These are phyloP conservation scores for Phycodurus eques DNA, from an alignment of 2,113 vertebrate species.

Conservation along the genomic window DNA sequence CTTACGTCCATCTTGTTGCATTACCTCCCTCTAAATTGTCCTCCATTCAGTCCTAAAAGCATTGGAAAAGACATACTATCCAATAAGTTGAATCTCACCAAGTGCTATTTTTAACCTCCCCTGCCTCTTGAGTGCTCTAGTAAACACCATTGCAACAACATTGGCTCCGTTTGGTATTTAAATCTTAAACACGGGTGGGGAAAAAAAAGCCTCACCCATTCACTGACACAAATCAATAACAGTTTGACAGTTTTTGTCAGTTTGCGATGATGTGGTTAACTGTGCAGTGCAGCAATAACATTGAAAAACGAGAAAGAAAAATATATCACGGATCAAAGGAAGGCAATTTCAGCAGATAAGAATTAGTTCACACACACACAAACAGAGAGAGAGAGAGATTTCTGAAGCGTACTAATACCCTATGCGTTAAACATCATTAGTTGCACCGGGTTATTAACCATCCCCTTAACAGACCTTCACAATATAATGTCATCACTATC, in stretches of 20 bases:
- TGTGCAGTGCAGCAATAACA: background rate
- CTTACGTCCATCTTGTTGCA: slow-evolving; percentile 26
- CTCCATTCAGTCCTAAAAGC: slow-evolving; percentile 57
- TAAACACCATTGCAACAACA: slow-evolving; percentile 41
- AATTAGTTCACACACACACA: slow-evolving; percentile 5
- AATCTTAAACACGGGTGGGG: slow-evolving; percentile 7
- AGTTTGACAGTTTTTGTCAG: slow-evolving; percentile 28
- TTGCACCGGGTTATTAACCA: slow-evolving; percentile 60
- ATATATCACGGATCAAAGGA: slow-evolving; percentile 11
- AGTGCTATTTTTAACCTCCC: slow-evolving; percentile 26
- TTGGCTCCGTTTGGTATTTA: slow-evolving; percentile 33
- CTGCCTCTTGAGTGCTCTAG: slow-evolving; percentile 26
- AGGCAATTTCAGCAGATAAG: slow-evolving; percentile 8
- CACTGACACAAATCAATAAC: slow-evolving; percentile 5
- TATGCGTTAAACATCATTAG: slow-evolving; percentile 55
- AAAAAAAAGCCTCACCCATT: slow-evolving; percentile 8
- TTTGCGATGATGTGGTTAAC: slow-evolving; percentile 6
- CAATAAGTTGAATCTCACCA: slow-evolving; percentile 31
- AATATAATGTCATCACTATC: slow-evolving; percentile 46
- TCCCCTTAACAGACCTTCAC: slow-evolving; percentile 35
- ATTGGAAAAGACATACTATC: slow-evolving; percentile 40
- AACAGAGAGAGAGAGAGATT: slow-evolving; percentile 1
- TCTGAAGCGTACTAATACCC: slow-evolving; percentile 32
- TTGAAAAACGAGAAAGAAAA: background rate
- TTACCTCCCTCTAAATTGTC: slow-evolving; percentile 3